phyloP scores from a whole-genome alignment of 2,113 vertebrate species.

The Corythaixoides concolor region DNA sequence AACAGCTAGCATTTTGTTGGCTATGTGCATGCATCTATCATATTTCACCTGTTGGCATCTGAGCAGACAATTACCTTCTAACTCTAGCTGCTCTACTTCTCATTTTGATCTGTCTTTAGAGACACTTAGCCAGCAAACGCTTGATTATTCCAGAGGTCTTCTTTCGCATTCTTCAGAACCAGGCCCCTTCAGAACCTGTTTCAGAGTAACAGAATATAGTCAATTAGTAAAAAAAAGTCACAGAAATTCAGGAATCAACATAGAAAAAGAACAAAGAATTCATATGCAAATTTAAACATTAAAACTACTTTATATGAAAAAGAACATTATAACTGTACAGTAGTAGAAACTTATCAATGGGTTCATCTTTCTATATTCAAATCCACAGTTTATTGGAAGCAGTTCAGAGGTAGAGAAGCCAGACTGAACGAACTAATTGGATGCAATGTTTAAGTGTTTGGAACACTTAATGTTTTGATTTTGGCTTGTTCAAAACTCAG shows the following conservation, averaged over 20 bases:
- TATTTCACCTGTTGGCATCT: background rate
- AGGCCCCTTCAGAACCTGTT: background rate
- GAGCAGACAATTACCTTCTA: background rate
- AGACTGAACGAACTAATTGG: background rate
- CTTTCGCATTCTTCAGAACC: background rate
- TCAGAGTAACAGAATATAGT: background rate
- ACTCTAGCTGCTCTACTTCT: background rate
- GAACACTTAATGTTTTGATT: constrained; percentile 59
- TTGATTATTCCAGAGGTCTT: background rate
- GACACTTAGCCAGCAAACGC: background rate
- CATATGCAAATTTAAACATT: background rate
- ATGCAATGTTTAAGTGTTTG: constrained; percentile 31
- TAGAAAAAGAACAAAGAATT: background rate
- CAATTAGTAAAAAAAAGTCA: background rate
- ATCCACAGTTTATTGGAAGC: constrained; percentile 3
- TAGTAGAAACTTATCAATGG: background rate
- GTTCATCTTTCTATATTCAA: constrained; percentile 34
- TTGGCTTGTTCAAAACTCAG: constrained; percentile 33
- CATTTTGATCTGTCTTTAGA: background rate
- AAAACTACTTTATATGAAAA: constrained; percentile 4
- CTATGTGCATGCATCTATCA: background rate
- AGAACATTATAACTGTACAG: background rate
- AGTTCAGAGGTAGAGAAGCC: background rate
- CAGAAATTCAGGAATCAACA: background rate
- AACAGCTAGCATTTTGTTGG: background rate